phyloP scores from a whole-genome alignment of 2,888 invertebrate species.

The Scaptodrosophila latifasciaeformis region DNA sequence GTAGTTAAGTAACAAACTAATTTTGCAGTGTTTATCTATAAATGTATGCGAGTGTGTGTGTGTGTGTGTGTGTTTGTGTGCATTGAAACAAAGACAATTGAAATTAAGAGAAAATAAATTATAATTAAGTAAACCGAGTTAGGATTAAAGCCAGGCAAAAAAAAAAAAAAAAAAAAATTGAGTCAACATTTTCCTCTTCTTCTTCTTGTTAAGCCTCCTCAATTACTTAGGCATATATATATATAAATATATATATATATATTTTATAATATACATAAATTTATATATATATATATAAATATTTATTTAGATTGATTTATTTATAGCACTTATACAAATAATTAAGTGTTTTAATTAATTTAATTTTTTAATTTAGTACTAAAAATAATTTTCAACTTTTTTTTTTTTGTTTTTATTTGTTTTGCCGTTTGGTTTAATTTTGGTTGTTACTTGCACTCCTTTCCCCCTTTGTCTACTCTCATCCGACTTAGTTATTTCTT shows the following conservation, averaged over 20 bases:
- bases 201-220: too few species aligned
- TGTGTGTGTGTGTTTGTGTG: neutral
- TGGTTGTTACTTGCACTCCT: conserved; percentile 22
- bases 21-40: too few species aligned
- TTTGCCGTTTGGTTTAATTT: conserved; percentile 1
- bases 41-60: neutral
- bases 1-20: conserved; percentile 49
- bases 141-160: too few species aligned
- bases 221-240: too few species aligned
- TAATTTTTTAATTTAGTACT: neutral
- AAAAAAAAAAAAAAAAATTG: too few species aligned
- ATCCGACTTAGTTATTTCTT: neutral
- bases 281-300: conserved; percentile 15
- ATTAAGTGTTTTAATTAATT: conserved; percentile 40
- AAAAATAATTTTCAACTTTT: neutral
- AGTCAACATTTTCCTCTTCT: too few species aligned
- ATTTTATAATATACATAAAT: conserved; percentile 33
- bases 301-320: conserved; percentile 24
- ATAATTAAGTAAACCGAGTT: too few species aligned
- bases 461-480: conserved; percentile 14
- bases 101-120: too few species aligned
- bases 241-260: conserved; percentile 30
- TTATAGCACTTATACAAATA: conserved; percentile 52
- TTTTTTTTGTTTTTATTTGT: conserved; percentile 25
- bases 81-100: too few species aligned